These are phyloP conservation scores for Craterocephalus amniculus DNA, from an alignment of 2,797 vertebrate genomes.

Conservation along the genomic window DNA sequence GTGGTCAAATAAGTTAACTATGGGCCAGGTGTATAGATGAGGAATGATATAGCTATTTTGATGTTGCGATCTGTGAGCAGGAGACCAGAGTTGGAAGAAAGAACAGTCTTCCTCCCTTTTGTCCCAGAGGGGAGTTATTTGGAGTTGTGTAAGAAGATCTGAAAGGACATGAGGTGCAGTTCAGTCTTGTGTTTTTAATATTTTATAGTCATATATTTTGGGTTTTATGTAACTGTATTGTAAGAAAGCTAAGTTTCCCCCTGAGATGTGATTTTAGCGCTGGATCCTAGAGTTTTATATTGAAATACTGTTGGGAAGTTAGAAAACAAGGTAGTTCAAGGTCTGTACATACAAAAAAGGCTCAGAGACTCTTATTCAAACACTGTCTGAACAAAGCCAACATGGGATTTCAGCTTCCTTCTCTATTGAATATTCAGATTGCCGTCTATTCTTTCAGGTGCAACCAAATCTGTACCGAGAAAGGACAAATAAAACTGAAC, in stretches of 20 bases:
- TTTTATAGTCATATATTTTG: neutral
- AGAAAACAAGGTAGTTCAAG: neutral
- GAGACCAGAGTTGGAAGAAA: neutral
- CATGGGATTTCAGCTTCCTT: neutral
- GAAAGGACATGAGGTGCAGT: neutral
- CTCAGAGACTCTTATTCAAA: neutral
- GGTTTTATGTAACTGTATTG: neutral
- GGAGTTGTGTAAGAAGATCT: neutral
- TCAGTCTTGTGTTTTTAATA: neutral
- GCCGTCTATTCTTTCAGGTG: neutral
- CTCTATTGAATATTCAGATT: neutral
- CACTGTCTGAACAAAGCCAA: neutral
- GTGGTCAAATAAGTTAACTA: conserved; percentile 27
- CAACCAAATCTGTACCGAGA: neutral
- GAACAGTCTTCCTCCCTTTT: neutral
- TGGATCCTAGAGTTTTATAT: neutral
- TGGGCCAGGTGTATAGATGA: neutral
- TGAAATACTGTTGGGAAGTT: too few relatives aligned
- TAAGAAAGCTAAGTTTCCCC: neutral
- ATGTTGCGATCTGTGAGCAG: neutral
- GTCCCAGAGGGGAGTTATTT: neutral
- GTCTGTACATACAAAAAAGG: neutral
- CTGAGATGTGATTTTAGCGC: neutral
- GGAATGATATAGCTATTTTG: neutral
- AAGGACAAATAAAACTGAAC: neutral